Percentiles rank a stretch among this genome's conserved stretches.
These are phyloP conservation scores for Drosophila algonquin DNA, from an alignment of 2,888 invertebrate genomes.

Conservation along the genomic window DNA sequence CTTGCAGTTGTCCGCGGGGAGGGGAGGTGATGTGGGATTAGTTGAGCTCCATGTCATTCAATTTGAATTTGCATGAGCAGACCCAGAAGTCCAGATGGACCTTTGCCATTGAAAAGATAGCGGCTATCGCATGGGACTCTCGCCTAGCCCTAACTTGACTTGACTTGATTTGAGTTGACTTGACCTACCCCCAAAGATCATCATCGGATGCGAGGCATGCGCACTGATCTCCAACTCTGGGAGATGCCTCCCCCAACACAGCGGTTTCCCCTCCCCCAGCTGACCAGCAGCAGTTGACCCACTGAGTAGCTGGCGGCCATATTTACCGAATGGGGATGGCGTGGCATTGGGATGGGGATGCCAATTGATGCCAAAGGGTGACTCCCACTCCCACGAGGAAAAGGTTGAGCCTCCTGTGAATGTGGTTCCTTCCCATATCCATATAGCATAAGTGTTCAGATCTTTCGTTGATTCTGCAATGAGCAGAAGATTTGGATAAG, in stretches of 20 bases:
- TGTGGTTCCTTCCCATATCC: too few species aligned
- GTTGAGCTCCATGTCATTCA: not conserved
- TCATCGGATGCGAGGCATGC: constrained; percentile 10
- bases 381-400: too few species aligned
- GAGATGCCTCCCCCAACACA: not conserved
- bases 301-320: constrained; percentile 32
- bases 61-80: constrained; percentile 6
- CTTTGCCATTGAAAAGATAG: not conserved
- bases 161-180: not conserved
- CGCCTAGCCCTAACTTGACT: too few species aligned
- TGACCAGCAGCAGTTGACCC: constrained; percentile 30
- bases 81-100: not conserved
- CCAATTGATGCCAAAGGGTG: not conserved
- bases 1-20: not conserved
- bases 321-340: constrained; percentile 23
- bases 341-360: not conserved
- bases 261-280: not conserved
- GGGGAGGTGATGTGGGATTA: not conserved
- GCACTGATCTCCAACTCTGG: constrained; percentile 1
- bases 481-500: too few species aligned
- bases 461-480: too few species aligned
- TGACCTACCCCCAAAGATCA: constrained; percentile 12
- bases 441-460: too few species aligned
- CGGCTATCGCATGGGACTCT: not conserved
- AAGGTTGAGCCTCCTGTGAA: too few species aligned